Base-by-base conservation (phyloP, 2,797 vertebrate species). In the Tinamus major region DNA sequence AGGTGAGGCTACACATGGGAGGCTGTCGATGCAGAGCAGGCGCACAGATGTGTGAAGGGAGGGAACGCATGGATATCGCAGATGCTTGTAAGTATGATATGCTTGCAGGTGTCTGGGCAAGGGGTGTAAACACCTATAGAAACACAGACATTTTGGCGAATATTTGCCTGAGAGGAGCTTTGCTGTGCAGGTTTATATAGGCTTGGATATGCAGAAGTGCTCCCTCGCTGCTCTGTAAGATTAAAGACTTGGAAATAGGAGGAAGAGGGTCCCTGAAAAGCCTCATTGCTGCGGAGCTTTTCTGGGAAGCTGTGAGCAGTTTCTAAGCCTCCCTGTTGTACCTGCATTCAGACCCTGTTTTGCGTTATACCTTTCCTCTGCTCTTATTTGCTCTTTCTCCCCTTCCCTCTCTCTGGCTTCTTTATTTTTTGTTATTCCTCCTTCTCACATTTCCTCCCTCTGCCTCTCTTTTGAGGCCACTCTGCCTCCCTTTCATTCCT, bases 391-490 rank as follows among this genome's bases (percentile, higher is more conserved):
- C 41, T 71, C 4, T 88, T 94, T 89, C 75, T 90, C 74, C 68
- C 37, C 86, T 81, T 77, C 74, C 64, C 33, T 91, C 53, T 79
- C 27, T 12, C 79, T 61, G 67, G 42, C 68, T 86, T 29, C 33
- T 64, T 92, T 93, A 91, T 56, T 94, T 93, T 93, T 56, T 94
- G 65, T 94, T 92, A 85, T 71, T 94, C 49, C 83, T 94, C 92
- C 16, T 2, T 86, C 90, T 94, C 90, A 56, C 7, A 0, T 94
- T 96, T 95, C 83, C 37, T 85, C 75, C 44, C 59, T 68, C 53
- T 61, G 20, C 64, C 37, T 33, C 64, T 84, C 79, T 31, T 53
- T 61, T 68, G 63, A 79, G 31, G 76, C 90, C 76, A 18, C 61
- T 79, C 64, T 65, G 83, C 27, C 20, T 92, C 39, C 26, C 62